Evolutionary conservation across 2,888 invertebrate genomes (phyloP), one percentile per base, ranked within the genome.

Genomic region (Cataglyphis albicans): DNA sequence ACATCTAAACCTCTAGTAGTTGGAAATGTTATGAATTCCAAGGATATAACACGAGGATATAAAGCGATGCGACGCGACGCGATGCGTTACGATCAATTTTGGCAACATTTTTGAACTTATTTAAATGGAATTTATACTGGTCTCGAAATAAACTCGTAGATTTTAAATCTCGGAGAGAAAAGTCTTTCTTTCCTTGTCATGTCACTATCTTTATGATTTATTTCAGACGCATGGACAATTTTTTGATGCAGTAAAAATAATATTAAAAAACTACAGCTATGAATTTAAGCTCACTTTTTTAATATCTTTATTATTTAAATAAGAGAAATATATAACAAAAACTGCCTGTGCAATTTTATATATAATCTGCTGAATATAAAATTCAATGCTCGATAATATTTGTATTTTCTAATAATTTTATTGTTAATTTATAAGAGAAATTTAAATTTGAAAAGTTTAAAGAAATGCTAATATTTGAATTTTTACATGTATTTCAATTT

Each of bases 21-120:
- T 55, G 38, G 72, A 72, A 41, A 72, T 10, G 38, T 55, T 72
- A 72, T 57, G 73, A 76, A 76, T 76, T 76, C 72, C 73, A 76
- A 76, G 72, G 21, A 21, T 21, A 21, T 21, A 21, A 38, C 18
- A 52, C 4, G 25, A n/a, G 38, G 25, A 52, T 73, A 29, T 65
- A 48, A 73, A 9, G n/a, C 41, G 61, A 10, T 12, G 41, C 41
- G 48, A n/a, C 7, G 48, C 41, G 44, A 44, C 15, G 44, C 44
- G 44, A 44, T 44, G 44, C 44, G 44, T 44, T n/a, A 9, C 44
- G 57, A 44, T 41, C 29, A 57, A 74, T 80, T 76, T 74, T 76
- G 72, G 75, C 75, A 68, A 68, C 32, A 65, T 48, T 74, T 67
- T 74, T 44, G 3, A 48, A 15, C 29, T 61, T 67, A 75, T 75